Evolutionary conservation across 1,140 invertebrate genomes (phyloP).

Genomic region (Harpegnathos saltator): DNA sequence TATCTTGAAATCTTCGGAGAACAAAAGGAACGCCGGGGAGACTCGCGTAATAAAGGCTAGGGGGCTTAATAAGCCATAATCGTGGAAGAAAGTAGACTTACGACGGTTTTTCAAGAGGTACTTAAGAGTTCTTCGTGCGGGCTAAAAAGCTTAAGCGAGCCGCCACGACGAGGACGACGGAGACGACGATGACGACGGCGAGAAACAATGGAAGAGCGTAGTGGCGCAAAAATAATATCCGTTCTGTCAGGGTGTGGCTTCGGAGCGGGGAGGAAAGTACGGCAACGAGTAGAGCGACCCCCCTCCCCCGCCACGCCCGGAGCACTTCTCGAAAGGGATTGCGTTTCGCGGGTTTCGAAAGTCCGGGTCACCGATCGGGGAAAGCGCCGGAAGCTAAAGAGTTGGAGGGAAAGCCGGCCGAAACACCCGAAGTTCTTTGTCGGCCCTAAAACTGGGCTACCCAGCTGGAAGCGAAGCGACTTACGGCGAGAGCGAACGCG

Average conservation of each 20-base stretch:
- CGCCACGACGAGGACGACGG: no score
- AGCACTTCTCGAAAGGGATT: conserved; percentile 13
- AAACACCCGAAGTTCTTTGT: conserved; percentile 12
- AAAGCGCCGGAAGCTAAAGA: conserved; percentile 10
- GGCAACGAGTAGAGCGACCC: background rate
- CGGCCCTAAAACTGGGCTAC: conserved; percentile 3
- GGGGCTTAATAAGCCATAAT: conserved; percentile 53
- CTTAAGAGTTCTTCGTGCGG: conserved; percentile 54
- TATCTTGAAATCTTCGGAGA: conserved; percentile 53
- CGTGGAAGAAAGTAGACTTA: conserved; percentile 55
- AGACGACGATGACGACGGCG: conserved; percentile 6
- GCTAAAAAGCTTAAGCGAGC: conserved; percentile 50
- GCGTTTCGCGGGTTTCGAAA: conserved; percentile 15
- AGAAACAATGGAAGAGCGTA: conserved; percentile 45
- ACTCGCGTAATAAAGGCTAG: conserved; percentile 49
- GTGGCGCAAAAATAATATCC: conserved; percentile 49
- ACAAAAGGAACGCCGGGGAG: conserved; percentile 48
- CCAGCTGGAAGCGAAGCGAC: background rate
- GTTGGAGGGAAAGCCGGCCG: background rate
- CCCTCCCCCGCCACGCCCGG: no score
- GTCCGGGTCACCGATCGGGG: conserved; percentile 1
- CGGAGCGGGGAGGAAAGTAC: conserved; percentile 23
- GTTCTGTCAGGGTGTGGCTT: background rate
- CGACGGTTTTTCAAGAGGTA: conserved; percentile 53
- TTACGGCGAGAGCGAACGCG: background rate